Evolutionary conservation across 2,888 invertebrate species (phyloP).

Genomic region (Villa cingulata): DNA sequence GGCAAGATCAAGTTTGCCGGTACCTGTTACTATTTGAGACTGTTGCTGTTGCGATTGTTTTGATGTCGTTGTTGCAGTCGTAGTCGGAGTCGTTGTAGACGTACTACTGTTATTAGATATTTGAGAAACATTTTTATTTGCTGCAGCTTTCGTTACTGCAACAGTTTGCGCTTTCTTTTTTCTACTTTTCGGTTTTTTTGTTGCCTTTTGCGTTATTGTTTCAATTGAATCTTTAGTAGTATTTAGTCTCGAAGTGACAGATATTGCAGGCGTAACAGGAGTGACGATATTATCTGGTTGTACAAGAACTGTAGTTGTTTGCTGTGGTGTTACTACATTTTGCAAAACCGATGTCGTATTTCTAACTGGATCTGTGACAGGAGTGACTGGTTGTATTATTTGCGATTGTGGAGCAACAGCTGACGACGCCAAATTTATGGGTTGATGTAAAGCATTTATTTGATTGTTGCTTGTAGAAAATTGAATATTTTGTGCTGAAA

Average conservation of each 20-base stretch:
- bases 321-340: conserved; percentile 26
- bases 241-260: background rate
- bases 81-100: conserved; percentile 13
- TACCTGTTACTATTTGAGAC: conserved; percentile 25
- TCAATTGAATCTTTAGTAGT: conserved; percentile 1
- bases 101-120: conserved; percentile 1
- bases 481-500: conserved; percentile 19
- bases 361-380: conserved; percentile 29
- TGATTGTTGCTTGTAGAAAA: conserved; percentile 15
- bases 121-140: background rate
- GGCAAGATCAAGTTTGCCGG: conserved; percentile 49
- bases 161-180: conserved; percentile 10
- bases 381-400: conserved; percentile 26
- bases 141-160: background rate
- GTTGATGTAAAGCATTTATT: conserved; percentile 8
- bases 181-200: conserved; percentile 25
- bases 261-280: background rate
- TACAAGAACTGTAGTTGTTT: conserved; percentile 14
- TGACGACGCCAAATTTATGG: conserved; percentile 11
- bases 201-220: conserved; percentile 18
- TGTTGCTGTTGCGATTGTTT: conserved; percentile 20
- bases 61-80: conserved; percentile 18
- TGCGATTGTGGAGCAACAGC: conserved; percentile 19
- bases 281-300: conserved; percentile 15
- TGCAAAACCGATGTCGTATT: conserved; percentile 25